A percentile compares a stretch with the other conserved stretches of the same genome.
Conservation (phyloP, 2,113 vertebrate genomes). For the Bos taurus region ARS-UCD2.0 NC_037340.1:55480001-55480500, state of each 20-base stretch:
- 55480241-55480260: rapidly evolving
- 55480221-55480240: rapidly evolving
- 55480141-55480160: background rate
- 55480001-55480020: background rate
- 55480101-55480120: background rate
- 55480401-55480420: background rate
- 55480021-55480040: background rate
- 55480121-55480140: background rate
- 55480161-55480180: rapidly evolving
- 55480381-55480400: background rate
- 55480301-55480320: no score
- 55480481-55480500: rapidly evolving
- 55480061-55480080: background rate
- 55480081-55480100: background rate
- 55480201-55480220: background rate
- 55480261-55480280: rapidly evolving
- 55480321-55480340: background rate
- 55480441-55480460: rapidly evolving
- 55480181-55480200: background rate
- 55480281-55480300: rapidly evolving
- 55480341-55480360: rapidly evolving
- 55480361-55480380: background rate
- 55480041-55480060: rapidly evolving
- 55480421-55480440: rapidly evolving
- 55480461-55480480: rapidly evolving